phyloP scores from a whole-genome alignment of 2,797 vertebrate genomes.

The Alcedo atthis region DNA sequence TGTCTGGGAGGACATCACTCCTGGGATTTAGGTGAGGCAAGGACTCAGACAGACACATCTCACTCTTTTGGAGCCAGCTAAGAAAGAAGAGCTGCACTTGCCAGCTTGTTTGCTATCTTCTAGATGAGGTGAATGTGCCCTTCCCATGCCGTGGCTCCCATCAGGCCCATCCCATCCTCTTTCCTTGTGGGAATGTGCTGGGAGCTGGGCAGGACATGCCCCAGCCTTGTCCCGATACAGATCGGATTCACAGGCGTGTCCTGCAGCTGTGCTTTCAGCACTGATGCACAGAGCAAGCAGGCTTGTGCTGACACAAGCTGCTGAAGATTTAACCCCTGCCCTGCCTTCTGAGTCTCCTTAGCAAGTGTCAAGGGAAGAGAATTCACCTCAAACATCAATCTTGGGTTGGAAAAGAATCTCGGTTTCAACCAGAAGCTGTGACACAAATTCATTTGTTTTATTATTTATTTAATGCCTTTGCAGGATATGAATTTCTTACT shows the following conservation, averaged over 20 bases:
- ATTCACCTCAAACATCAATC: not conserved
- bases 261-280: not conserved
- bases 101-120: not conserved
- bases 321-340: not conserved
- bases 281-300: not conserved
- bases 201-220: not conserved
- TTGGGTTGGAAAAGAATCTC: not conserved
- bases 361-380: not conserved
- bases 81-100: not conserved
- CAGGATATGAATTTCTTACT: not conserved
- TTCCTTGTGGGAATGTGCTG: not conserved
- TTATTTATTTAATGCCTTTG: not conserved
- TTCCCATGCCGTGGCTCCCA: not conserved
- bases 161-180: not conserved
- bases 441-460: not conserved
- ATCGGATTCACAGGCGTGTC: fast-evolving
- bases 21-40: not conserved
- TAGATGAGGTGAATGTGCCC: not conserved
- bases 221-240: fast-evolving
- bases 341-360: not conserved
- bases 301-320: not conserved
- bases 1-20: not conserved
- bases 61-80: not conserved
- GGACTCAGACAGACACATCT: not conserved
- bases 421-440: not conserved